Evolutionary conservation across 2,888 invertebrate genomes (phyloP), one percentile per base, ranked within the genome.

Genomic region (Brenthis hecate): DNA sequence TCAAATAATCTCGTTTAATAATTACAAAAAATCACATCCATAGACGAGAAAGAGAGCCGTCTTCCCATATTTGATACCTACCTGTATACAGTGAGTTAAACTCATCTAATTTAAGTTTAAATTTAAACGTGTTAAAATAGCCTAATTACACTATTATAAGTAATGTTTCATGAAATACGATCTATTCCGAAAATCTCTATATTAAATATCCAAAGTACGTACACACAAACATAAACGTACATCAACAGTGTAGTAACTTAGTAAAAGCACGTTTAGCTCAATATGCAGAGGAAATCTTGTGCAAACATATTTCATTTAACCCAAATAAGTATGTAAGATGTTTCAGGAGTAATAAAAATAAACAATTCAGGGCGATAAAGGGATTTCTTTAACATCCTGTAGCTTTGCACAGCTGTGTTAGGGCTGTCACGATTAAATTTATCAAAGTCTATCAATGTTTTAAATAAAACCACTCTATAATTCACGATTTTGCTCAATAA

Each of bases 381-480:
- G 75, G 76, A 75, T 76, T 74, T 74, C 73, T 66, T 71, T 72
- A 74, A 75, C 77, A 77, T 77, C 78, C 77, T 76, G 77, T 71
- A 69, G 71, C 71, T 71, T 62, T 53, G 36, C 36, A 62, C 70
- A 72, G 70, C 66, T 71, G 71, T 69, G 66, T 73, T 62, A 70
- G 66, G 63, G 50, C 16, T 55, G 66, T 16, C 54, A 58, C 14
- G 48, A 55, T 48, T 60, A 14, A 19, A 61, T 64, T 65, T 65
- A 60, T 48, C n/a, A 36, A 28, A n/a, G 51, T 13, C 16, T 16
- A 56, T 56, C 32, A 36, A 32, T 11, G 32, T 36, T 13, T 13
- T 36, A 16, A 56, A 16, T 36, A 13, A 56, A 36, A 36, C 16
- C 36, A 43, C 1, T 11, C n/a, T 56, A 5, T 56, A 36, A 36